Conservation (phyloP, 2,888 invertebrate genomes). For the Plebejus melissa region DNA sequence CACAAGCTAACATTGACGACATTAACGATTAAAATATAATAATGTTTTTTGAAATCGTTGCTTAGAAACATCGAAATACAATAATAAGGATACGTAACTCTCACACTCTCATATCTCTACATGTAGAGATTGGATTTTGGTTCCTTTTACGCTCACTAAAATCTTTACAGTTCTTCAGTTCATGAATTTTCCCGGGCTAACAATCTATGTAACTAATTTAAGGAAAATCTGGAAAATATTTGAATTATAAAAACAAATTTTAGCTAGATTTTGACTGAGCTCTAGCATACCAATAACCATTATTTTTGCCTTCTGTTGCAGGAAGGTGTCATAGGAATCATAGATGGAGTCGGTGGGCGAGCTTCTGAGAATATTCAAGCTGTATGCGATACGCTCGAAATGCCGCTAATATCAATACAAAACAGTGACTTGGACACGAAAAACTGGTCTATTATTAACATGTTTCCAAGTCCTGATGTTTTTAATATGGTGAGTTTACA, state of each 20-base stretch:
- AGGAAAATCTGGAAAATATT: no score
- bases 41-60: neutral
- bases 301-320: slow-evolving; percentile 42
- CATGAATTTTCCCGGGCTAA: no score
- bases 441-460: slow-evolving; percentile 81
- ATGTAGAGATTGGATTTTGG: neutral
- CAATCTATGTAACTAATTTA: no score
- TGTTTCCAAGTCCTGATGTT: slow-evolving; percentile 81
- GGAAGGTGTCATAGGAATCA: slow-evolving; percentile 89
- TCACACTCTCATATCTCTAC: neutral
- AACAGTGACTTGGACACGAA: slow-evolving; percentile 81
- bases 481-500: slow-evolving; percentile 55
- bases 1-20: no score
- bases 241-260: no score
- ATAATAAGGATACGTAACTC: no score
- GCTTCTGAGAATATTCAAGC: slow-evolving; percentile 90
- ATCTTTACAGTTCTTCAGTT: no score
- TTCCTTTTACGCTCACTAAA: neutral
- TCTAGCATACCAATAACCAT: no score
- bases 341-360: slow-evolving; percentile 87
- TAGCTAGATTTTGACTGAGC: no score
- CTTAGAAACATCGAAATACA: neutral
- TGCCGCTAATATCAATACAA: slow-evolving; percentile 90
- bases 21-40: no score
- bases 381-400: slow-evolving; percentile 88